A percentile compares a stretch with the other conserved stretches of the same genome.
phyloP scores from a whole-genome alignment of 2,113 vertebrate species.

The Bubalus kerabau region DNA sequence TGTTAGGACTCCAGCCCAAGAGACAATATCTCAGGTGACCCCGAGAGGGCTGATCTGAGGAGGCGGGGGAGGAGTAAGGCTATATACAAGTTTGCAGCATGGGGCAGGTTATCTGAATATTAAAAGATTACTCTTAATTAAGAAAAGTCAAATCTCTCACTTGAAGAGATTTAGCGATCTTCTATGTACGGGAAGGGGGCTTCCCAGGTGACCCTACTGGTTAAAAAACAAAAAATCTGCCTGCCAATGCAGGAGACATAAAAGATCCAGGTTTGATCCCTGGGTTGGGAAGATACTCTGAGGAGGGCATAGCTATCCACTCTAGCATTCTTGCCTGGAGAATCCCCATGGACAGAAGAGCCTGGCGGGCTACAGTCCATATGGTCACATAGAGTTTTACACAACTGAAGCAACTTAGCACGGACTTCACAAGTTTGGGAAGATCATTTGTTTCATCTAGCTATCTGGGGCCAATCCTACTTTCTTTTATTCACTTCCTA shows the following conservation, averaged over 20 bases:
- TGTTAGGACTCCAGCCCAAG: not conserved
- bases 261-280: not conserved
- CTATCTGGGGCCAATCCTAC: not conserved
- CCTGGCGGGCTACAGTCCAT: not conserved
- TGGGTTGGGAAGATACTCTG: not conserved
- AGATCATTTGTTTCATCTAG: not conserved
- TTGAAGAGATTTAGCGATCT: not conserved
- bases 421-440: not conserved
- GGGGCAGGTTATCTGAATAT: not conserved
- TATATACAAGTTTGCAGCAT: not conserved
- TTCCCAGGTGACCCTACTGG: not conserved
- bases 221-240: not conserved
- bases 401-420: not conserved
- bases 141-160: not conserved
- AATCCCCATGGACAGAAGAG: not conserved
- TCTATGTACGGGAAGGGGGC: not conserved
- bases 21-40: not conserved
- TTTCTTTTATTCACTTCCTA: not conserved
- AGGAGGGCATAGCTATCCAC: not conserved
- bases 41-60: not conserved
- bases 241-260: not conserved
- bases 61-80: not conserved
- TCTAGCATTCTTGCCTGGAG: not conserved
- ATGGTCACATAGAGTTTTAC: not conserved
- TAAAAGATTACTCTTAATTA: not conserved